Conservation (phyloP, 2,888 invertebrate species). For the Hirtodrosophila cameraria region DNA sequence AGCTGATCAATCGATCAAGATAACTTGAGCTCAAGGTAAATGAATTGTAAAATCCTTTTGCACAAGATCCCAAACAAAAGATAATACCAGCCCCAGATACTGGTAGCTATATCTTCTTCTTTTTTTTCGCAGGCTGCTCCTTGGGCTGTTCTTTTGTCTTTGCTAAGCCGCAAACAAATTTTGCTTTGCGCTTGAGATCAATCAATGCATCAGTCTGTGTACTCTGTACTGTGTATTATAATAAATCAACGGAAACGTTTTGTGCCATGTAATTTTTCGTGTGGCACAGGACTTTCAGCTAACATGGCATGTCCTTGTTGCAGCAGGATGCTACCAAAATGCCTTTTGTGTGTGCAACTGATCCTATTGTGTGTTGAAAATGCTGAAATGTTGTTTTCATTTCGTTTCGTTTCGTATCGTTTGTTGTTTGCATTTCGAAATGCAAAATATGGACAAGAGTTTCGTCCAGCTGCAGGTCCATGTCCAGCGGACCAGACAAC, state of each 20-base stretch:
- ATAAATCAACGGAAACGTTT: conserved; percentile 60
- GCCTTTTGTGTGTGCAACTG: conserved; percentile 33
- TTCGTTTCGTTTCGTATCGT: conserved; percentile 26
- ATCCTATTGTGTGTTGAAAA: conserved; percentile 52
- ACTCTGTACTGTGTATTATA: conserved; percentile 16
- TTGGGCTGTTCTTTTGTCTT: conserved; percentile 25
- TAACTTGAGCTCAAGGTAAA: conserved; percentile 42
- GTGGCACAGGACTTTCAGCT: conserved; percentile 36
- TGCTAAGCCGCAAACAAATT: conserved; percentile 67
- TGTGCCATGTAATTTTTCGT: conserved; percentile 47
- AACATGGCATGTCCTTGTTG: conserved; percentile 43
- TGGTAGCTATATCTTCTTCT: conserved; percentile 23
- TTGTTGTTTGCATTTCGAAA: conserved; percentile 69
- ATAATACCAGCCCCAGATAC: conserved; percentile 16
- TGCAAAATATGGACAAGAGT: conserved; percentile 62
- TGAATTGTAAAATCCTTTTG: conserved; percentile 60
- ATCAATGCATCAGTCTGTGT: conserved; percentile 41
- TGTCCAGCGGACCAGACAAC: conserved; percentile 18
- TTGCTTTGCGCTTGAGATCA: conserved; percentile 62
- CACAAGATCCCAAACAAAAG: conserved; percentile 30
- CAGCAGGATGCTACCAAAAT: conserved; percentile 31
- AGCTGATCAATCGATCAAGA: conserved; percentile 47
- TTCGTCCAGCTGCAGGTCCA: conserved; percentile 46
- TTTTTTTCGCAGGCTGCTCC: conserved; percentile 9
- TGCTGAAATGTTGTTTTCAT: conserved; percentile 43